Percentiles rank a stretch among this genome's conserved stretches.
Conservation (phyloP, 2,113 vertebrate genomes). For the Brevimyrus niger region DNA sequence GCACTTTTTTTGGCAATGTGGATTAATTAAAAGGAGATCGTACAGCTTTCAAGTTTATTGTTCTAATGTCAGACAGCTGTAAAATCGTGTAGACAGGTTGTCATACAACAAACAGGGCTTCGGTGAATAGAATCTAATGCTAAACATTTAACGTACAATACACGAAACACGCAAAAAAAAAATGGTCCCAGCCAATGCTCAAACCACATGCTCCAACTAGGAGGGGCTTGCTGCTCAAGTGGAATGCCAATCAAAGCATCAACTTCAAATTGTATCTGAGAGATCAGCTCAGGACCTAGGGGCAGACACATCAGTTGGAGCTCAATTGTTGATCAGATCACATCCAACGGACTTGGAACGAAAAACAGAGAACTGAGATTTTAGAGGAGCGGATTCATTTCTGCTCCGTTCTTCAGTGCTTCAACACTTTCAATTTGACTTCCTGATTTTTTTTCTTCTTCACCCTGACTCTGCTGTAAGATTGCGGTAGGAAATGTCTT, state of each 20-base stretch:
- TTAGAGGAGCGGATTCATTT: constrained; percentile 63
- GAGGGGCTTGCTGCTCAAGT: constrained; percentile 82
- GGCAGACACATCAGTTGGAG: constrained; percentile 95
- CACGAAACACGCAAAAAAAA: constrained; percentile 59
- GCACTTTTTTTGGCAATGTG: constrained; percentile 47
- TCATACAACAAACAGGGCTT: constrained; percentile 82
- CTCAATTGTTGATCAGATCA: constrained; percentile 93
- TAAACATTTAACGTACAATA: constrained; percentile 80
- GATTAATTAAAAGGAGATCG: constrained; percentile 66
- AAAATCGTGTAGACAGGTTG: constrained; percentile 85
- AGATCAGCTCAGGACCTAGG: constrained; percentile 91
- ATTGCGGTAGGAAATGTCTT: constrained; percentile 77
- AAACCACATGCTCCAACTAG: constrained; percentile 71
- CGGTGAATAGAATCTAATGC: constrained; percentile 78
- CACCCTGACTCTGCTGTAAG: constrained; percentile 41
- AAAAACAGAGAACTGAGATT: constrained; percentile 54
- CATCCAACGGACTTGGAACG: constrained; percentile 83
- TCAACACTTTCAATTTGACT: constrained; percentile 24
- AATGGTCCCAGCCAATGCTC: constrained; percentile 65
- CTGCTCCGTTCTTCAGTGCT: constrained; percentile 13
- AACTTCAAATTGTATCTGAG: constrained; percentile 97
- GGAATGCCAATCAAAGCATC: constrained; percentile 97
- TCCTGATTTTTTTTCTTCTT: constrained; percentile 33
- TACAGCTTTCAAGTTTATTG: constrained; percentile 69
- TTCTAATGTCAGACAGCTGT: constrained; percentile 83